Evolutionary conservation across 2,113 vertebrate genomes (phyloP), one percentile per base, ranked within the genome.

Genomic region (Collichthys lucidus): DNA sequence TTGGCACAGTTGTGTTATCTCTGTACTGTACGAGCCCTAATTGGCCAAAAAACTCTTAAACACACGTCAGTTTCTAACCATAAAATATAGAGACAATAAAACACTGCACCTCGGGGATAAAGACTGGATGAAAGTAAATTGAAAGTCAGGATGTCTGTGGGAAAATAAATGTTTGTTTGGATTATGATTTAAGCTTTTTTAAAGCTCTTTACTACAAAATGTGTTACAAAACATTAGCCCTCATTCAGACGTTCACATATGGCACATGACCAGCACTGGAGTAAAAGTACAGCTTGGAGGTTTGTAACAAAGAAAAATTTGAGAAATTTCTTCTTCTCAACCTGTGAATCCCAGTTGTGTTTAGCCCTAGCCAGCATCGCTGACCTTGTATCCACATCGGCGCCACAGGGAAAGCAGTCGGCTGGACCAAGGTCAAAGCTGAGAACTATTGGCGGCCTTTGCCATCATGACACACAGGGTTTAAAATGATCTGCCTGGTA

Each of bases 381-480:
- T 55, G 84, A 90, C 89, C 88, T 90, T 82, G 73, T 77, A 77
- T 80, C 76, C 44, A 86, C 76, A 79, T 72, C 74, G 63, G 84
- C 52, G 35, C 82, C 82, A 61, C 87, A 53, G 80, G 84, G 85
- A 89, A 49, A 68, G 63, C 65, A 19, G 68, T 83, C 20, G 8
- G 19, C 77, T 55, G 74, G 52, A 87, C 79, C 74, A 82, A 91
- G 82, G 88, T 88, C 87, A 91, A 75, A 81, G 74, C 53, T 0
- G 29, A 80, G 66, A 88, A 89, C 77, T 66, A 53, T 42, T 50
- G 62, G 64, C 29, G 9, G 71, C 72, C 55, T 75, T 50, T 83
- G 64, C 50, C 73, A 85, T 79, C n/a, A 49, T 35, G 68, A 82
- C 74, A 49, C n/a, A 56, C 42, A 7, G 22, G 15, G 52, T 68